Evolutionary conservation across 2,797 vertebrate species (phyloP), one percentile per base, ranked within the genome.

Genomic region (Eospalax fontanierii): DNA sequence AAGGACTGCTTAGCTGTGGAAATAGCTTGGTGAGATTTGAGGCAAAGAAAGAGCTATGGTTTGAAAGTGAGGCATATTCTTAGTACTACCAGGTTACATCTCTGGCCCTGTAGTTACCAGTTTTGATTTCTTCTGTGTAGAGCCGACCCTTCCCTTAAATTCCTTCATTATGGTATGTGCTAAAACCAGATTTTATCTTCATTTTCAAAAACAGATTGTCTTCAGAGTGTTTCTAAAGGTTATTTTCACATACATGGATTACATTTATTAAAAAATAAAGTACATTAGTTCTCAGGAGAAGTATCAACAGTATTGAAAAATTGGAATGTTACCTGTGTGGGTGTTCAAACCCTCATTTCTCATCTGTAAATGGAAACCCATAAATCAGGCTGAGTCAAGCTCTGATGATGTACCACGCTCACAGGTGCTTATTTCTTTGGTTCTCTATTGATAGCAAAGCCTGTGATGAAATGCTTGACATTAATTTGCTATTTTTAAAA

Each of bases 381-480:
- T 98, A 98, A 98, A 97, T 98, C 95, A 98, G 94, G 94, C 93
- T 96, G 96, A 35, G 74, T 97, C 96, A 98, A 96, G 87, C 96
- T 97, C 86, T 97, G 95, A 87, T 94, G 89, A 54, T 96, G 90
- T 98, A 81, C 90, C 87, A 94, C 75, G 98, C 97, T 98, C 97
- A 98, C 97, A 97, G 96, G 95, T 92, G 65, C 96, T 97, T 97
- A 96, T 90, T 98, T 98, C 95, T 98, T 98, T 98, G 54, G 93
- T 85, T 98, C 98, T 98, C 96, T 98, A 98, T 96, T 98, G 97
- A 98, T 97, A 98, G 95, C 97, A 94, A 95, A 97, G 83, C 94
- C 97, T 76, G 94, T 98, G 96, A 98, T 97, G 96, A 98, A 98
- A 98, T 94, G 81, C 94, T 94, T 98, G 95, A 98, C 98, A 98